These are phyloP conservation scores for Notodromas monacha DNA, from an alignment of 2,888 invertebrate genomes.

Conservation along the genomic window DNA sequence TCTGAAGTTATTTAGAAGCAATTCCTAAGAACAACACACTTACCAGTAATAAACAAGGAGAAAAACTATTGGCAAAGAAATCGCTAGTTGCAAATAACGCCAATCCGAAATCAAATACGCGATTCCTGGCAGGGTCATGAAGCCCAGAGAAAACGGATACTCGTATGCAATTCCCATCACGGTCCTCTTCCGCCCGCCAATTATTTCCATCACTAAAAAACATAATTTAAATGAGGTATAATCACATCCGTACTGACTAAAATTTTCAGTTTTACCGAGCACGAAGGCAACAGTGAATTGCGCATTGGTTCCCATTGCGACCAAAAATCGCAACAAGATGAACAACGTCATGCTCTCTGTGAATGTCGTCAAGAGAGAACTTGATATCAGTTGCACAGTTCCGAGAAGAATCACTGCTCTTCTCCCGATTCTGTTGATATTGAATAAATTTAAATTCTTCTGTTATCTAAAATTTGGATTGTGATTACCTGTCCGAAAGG, in stretches of 20 bases:
- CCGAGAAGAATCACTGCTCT: slow-evolving; percentile 35
- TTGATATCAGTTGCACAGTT: slow-evolving; percentile 33
- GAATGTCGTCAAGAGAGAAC: slow-evolving; percentile 33
- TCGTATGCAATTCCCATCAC: slow-evolving; percentile 29
- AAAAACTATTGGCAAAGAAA: slow-evolving; percentile 26
- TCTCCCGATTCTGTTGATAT: slow-evolving; percentile 29
- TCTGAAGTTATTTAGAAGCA: too few relatives aligned
- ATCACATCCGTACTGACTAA: background rate
- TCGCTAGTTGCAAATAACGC: slow-evolving; percentile 29
- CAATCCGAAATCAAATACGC: slow-evolving; percentile 31
- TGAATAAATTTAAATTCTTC: background rate
- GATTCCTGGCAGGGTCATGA: slow-evolving; percentile 26
- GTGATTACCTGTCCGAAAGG: slow-evolving; percentile 32
- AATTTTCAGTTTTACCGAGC: slow-evolving; percentile 18
- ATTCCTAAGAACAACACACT: too few relatives aligned
- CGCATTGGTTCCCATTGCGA: slow-evolving; percentile 42
- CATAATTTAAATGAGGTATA: background rate
- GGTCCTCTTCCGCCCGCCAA: slow-evolving; percentile 25
- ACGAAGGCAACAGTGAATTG: slow-evolving; percentile 43
- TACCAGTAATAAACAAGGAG: slow-evolving; percentile 23
- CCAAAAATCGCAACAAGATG: slow-evolving; percentile 30
- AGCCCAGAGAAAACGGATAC: slow-evolving; percentile 33
- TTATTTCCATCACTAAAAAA: slow-evolving; percentile 23
- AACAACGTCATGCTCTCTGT: slow-evolving; percentile 34
- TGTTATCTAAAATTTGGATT: background rate